Percentiles rank a stretch among this genome's conserved stretches.
Evolutionary conservation across 2,888 invertebrate genomes (phyloP).

Genomic region (Cryptocephalus primarius): DNA sequence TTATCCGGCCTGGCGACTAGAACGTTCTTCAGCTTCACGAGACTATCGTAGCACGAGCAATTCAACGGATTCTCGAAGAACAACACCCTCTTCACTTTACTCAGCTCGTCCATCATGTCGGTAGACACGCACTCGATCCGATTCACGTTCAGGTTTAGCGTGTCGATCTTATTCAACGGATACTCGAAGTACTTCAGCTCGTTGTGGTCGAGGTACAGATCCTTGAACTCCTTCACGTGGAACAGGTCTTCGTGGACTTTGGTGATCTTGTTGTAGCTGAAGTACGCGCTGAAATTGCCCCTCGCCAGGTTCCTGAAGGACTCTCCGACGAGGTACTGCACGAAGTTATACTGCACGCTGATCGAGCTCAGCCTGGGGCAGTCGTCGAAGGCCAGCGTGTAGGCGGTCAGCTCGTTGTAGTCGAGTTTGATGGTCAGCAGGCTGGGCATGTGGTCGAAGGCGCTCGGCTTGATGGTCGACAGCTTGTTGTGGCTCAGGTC

Average conservation of each 20-base stretch:
- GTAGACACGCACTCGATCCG: slow-evolving; percentile 22
- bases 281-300: slow-evolving; percentile 17
- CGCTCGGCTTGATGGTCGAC: slow-evolving; percentile 16
- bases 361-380: slow-evolving; percentile 20
- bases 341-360: slow-evolving; percentile 22
- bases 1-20: slow-evolving; percentile 6
- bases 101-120: slow-evolving; percentile 19
- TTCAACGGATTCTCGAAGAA: slow-evolving; percentile 19
- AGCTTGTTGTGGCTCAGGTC: slow-evolving; percentile 23
- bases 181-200: slow-evolving; percentile 17
- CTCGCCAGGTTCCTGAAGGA: slow-evolving; percentile 17
- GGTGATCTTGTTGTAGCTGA: slow-evolving; percentile 24
- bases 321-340: slow-evolving; percentile 19
- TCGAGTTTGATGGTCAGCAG: slow-evolving; percentile 19
- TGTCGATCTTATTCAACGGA: slow-evolving; percentile 16
- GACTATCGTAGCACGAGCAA: slow-evolving; percentile 18
- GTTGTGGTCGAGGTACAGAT: slow-evolving; percentile 23
- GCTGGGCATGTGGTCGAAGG: slow-evolving; percentile 23
- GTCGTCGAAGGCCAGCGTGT: slow-evolving; percentile 19
- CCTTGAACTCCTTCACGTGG: slow-evolving; percentile 17
- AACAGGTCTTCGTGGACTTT: slow-evolving; percentile 20
- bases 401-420: slow-evolving; percentile 22
- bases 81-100: slow-evolving; percentile 17
- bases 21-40: slow-evolving; percentile 15
- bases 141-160: slow-evolving; percentile 20